These are phyloP conservation scores for Scaptodrosophila lebanonensis DNA, from an alignment of 1,140 invertebrate genomes.

Conservation along the genomic window DNA sequence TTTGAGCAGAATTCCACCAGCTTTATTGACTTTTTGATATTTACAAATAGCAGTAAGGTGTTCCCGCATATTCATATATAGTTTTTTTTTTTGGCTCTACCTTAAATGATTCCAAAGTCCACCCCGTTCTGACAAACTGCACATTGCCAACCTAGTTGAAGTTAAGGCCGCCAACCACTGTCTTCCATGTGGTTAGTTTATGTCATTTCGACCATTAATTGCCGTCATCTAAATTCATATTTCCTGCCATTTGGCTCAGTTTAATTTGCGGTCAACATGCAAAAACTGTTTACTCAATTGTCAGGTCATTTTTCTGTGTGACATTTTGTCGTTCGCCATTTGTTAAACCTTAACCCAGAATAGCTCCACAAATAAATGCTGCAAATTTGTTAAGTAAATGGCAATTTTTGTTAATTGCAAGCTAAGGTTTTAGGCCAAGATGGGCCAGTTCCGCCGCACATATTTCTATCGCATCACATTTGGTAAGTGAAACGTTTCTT, in stretches of 20 bases:
- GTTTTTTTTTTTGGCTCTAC: no score
- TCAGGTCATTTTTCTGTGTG: constrained; percentile 5
- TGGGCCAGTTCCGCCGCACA: no score
- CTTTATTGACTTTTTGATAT: no score
- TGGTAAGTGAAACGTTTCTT: no score
- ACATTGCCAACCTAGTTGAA: no score
- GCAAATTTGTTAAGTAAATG: not conserved
- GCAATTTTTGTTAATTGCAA: constrained; percentile 28
- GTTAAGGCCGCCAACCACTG: no score
- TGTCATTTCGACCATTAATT: constrained; percentile 40
- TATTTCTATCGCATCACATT: no score
- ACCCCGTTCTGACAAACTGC: no score
- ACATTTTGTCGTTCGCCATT: constrained; percentile 1
- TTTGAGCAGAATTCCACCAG: no score
- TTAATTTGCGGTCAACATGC: constrained; percentile 58
- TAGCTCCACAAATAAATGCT: not conserved
- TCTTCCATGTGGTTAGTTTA: constrained; percentile 1
- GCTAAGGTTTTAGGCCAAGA: constrained; percentile 32
- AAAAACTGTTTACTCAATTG: constrained; percentile 20
- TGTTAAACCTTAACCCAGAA: constrained; percentile 1
- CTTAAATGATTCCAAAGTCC: no score
- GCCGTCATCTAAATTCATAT: constrained; percentile 52
- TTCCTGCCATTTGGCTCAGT: constrained; percentile 23
- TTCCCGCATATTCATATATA: no score
- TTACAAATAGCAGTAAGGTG: no score